Percentiles rank a stretch among this genome's conserved stretches.
These are phyloP conservation scores for Antitype chi DNA, from an alignment of 2,888 invertebrate genomes.

Conservation along the genomic window DNA sequence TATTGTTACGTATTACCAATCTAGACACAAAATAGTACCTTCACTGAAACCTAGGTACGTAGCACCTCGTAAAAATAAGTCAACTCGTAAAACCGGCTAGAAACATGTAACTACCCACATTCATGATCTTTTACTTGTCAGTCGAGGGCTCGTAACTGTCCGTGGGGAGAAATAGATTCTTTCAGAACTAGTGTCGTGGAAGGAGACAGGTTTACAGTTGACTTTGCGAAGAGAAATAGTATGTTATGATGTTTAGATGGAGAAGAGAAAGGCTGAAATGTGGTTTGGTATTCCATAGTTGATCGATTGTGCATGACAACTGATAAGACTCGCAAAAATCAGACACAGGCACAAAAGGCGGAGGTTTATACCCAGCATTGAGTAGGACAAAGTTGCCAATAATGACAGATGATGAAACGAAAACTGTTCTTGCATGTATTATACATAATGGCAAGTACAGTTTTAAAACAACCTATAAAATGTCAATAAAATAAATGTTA, in stretches of 20 bases:
- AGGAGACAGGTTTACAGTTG: not conserved
- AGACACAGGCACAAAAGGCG: no score
- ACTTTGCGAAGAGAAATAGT: not conserved
- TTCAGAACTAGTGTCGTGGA: constrained; percentile 18
- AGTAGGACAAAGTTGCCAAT: no score
- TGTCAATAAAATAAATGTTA: no score
- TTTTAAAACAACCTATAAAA: no score
- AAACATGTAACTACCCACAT: constrained; percentile 41
- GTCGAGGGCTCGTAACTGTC: constrained; percentile 31
- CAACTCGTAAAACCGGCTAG: constrained; percentile 50
- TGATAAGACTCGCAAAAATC: no score
- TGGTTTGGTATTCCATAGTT: not conserved
- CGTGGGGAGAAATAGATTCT: constrained; percentile 46
- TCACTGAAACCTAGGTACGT: not conserved
- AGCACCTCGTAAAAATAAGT: constrained; percentile 50
- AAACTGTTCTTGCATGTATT: not conserved
- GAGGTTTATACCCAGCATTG: no score
- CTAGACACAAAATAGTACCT: constrained; percentile 7
- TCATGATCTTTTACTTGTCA: constrained; percentile 51
- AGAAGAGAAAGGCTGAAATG: not conserved
- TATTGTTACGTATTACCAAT: not conserved
- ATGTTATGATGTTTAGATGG: not conserved
- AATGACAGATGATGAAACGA: no score
- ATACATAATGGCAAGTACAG: no score
- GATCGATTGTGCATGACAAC: not conserved